phyloP scores from a whole-genome alignment of 2,113 vertebrate genomes.

The Microcebus ravelobensis region DNA sequence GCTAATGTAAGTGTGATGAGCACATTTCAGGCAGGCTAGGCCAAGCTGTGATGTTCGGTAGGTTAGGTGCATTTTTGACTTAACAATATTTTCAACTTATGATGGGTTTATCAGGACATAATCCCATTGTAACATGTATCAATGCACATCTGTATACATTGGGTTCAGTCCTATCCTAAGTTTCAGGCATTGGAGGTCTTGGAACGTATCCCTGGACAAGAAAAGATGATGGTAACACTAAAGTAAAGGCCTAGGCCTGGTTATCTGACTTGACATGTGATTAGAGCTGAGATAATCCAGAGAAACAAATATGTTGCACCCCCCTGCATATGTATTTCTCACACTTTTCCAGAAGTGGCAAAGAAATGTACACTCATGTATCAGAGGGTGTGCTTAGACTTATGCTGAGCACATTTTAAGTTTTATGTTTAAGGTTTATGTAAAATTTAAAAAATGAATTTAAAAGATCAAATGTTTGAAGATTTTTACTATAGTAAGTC shows the following conservation, averaged over 20 bases:
- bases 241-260: not conserved
- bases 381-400: not conserved
- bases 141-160: not conserved
- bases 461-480: not conserved
- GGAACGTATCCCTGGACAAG: not conserved
- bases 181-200: not conserved
- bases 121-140: not conserved
- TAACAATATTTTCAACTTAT: not conserved
- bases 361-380: not conserved
- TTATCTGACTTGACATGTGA: not conserved
- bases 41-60: not conserved
- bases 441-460: not conserved
- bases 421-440: not conserved
- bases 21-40: not conserved
- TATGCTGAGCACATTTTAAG: not conserved
- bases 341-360: not conserved
- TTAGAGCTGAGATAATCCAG: not conserved
- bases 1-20: not conserved
- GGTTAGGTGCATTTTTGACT: not conserved
- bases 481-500: not conserved
- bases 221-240: not conserved
- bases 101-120: not conserved
- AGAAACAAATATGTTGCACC: not conserved
- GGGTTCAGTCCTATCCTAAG: not conserved
- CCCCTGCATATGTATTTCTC: fast-evolving